phyloP scores from a whole-genome alignment of 2,888 invertebrate genomes.

The Cynaeus angustus region DNA sequence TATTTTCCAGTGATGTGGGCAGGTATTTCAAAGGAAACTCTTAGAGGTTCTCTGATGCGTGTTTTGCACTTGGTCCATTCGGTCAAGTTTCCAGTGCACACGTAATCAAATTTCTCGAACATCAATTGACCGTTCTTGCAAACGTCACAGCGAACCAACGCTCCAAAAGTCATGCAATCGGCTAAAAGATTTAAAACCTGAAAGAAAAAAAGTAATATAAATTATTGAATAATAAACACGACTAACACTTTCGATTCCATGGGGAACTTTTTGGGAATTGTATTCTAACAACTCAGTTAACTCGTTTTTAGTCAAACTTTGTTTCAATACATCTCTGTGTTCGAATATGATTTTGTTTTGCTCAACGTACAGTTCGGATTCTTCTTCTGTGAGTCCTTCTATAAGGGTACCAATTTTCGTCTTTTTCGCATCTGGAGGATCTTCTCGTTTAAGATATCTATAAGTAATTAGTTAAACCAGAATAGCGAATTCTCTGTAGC shows the following conservation, averaged over 20 bases:
- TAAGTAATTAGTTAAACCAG: slow-evolving; percentile 23
- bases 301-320: slow-evolving; percentile 76
- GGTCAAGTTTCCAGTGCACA: slow-evolving; percentile 82
- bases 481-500: not conserved
- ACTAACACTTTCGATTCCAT: slow-evolving; percentile 79
- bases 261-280: slow-evolving; percentile 84
- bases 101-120: slow-evolving; percentile 84
- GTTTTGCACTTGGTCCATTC: slow-evolving; percentile 94
- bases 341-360: slow-evolving; percentile 84
- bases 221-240: no score
- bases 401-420: slow-evolving; percentile 77
- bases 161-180: slow-evolving; percentile 93
- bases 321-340: slow-evolving; percentile 77
- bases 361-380: slow-evolving; percentile 77
- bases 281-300: slow-evolving; percentile 78
- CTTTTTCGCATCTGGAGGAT: slow-evolving; percentile 79
- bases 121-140: slow-evolving; percentile 85
- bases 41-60: slow-evolving; percentile 80
- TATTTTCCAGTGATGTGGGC: slow-evolving; percentile 74
- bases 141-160: slow-evolving; percentile 82
- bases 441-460: slow-evolving; percentile 73
- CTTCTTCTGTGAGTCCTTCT: slow-evolving; percentile 73
- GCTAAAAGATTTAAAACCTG: slow-evolving; percentile 86
- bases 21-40: slow-evolving; percentile 82
- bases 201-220: no score